Evolutionary conservation across 2,113 vertebrate genomes (phyloP), one percentile per base, ranked within the genome.

Genomic region (Lycaon pictus): DNA sequence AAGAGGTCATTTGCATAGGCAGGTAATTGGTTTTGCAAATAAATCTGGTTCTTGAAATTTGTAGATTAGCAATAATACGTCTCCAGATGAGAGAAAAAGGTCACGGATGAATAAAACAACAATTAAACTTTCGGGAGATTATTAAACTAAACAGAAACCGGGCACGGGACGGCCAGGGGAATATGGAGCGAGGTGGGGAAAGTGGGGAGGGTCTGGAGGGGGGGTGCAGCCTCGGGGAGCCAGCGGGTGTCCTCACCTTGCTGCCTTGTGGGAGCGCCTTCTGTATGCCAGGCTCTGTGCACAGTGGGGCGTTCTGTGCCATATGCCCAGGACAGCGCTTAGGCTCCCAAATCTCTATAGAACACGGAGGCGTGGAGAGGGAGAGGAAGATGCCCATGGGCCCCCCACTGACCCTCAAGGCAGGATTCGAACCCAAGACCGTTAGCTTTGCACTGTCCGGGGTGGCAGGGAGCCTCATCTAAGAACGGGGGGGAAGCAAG

Each of bases 11-110:
- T 99, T 99, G 99, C 98, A 98, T 98, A 99, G 97, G 93, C 98
- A 98, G 98, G 98, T 99, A 98, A 99, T 99, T 98, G 98, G 98
- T 98, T 98, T 98, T 99, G 98, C 98, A 99, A 99, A 99, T 98
- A 99, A 99, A 99, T 98, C 98, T 98, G 97, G 98, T 98, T 98
- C 98, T 99, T 98, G 98, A 98, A 99, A 98, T 98, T 98, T 98
- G 98, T 98, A 99, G 98, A 98, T 99, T 98, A 99, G 98, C 98
- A 98, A 98, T 98, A 99, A 98, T 99, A 98, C 82, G 96, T 99
- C 98, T 99, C 98, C 97, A 98, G 98, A 99, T 98, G 99, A 98
- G 99, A 99, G 98, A 96, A 97, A 98, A 98, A 99, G 98, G 98
- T 99, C 98, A 98, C 93, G 98, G 98, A 98, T 98, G 98, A 98